Base-by-base conservation (phyloP, 2,888 invertebrate genomes). In the Acrocyrtus sp. region DNA sequence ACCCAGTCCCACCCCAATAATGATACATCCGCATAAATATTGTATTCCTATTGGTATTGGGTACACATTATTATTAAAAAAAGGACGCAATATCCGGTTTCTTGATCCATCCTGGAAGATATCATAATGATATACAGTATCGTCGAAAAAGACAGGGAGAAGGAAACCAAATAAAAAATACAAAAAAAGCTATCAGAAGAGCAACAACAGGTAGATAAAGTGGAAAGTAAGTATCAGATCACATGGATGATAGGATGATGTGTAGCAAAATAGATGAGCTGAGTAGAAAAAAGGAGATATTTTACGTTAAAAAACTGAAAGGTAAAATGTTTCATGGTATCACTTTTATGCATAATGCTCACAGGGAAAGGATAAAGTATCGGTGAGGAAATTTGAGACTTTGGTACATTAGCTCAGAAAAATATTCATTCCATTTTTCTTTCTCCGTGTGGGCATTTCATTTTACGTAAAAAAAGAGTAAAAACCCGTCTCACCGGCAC, bases 81-180 rank as follows among this genome's bases (percentile, higher is more conserved):
- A 69, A 69, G 51, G 61, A 69, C 61, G 62, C 54, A 48, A 69
- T 69, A 69, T 69, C 69, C 54, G 62, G 54, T 69, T 69, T 62
- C 69, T 26, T 54, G 54, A 62, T 56, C 54, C 62, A 69, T 69
- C 50, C 54, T 61, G 62, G 69, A 69, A 56, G 62, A 62, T 62
- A 69, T 69, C 61, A 62, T 69, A 62, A 69, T 60, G 56, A 69
- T 56, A 69, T 66, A 48, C 21, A 29, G 56, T 57, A 39, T 17
- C 12, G 26, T 61, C 39, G 6, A 43, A 45, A 47, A 27, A 45
- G 27, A n/a, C 34, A 26, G 54, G n/a, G n/a, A n/a, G n/a, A n/a
- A n/a, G n/a, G n/a, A n/a, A n/a, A n/a, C n/a, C n/a, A 54, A 54
- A 51, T 58, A 45, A 58, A 43, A 58, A n/a, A n/a, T n/a, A n/a